Evolutionary conservation across 1,140 invertebrate species (phyloP), one percentile per base, ranked within the genome.

Genomic region (Hyposmocoma kahamanoa): DNA sequence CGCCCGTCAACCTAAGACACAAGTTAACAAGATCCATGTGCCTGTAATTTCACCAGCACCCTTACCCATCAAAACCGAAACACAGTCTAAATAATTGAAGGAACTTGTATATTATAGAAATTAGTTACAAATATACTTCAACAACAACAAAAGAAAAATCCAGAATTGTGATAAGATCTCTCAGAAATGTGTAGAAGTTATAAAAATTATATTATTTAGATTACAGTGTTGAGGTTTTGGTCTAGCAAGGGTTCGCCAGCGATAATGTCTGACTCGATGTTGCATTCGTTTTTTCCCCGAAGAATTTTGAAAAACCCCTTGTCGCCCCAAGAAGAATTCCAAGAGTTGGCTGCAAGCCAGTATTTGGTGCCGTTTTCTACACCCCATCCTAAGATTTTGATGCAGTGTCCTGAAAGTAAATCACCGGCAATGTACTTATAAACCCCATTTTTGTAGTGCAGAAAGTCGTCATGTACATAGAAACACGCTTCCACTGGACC

Each of bases 331-430:
- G 95, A 93, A 11, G 84, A 86, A 74, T 96, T 96, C 95, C 95
- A 97, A 0, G 94, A 95, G 83, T 97, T 97, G 34, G 93, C 95
- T 50, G 95, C 88, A 0, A 95, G 80, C 96, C 96, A 97, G 68
- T 96, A 97, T 5, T 91, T 90, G 11, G 87, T 88, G 0, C 88
- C 88, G 47, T 91, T 87, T 66, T 95, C 94, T 3, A 89, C 89
- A 13, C 95, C 95, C 92, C 93, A 96, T 18, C 95, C 95, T 3
- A 97, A 74, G 19, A 97, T 91, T 65, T 91, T 91, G 21, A 97
- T 91, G n/a, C 95, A 95, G 84, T 97, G 96, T 6, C 95, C 94
- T 22, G 95, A 95, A 19, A 95, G 80, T 13, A 76, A 80, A 22
- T 86, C 69, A 22, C 94, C 94, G 50, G 88, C 79, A 2, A 90